Base-by-base conservation (phyloP, 2,797 vertebrate genomes). In the Anguilla anguilla region DNA sequence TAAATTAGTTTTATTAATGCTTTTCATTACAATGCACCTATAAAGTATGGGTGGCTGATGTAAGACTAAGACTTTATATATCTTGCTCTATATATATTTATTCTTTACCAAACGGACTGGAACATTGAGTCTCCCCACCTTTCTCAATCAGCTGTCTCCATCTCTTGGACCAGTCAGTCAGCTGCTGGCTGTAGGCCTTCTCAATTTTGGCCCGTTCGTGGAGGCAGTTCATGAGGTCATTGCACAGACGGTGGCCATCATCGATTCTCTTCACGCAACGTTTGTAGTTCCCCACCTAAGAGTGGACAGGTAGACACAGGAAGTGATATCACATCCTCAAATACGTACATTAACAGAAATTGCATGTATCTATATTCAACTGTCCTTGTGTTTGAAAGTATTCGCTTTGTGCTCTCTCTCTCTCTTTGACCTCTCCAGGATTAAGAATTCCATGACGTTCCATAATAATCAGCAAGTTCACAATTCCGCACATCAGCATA, bases 141-240 rank as follows among this genome's bases (percentile, higher is more conserved):
- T 97, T 99, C 90, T 99, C 98, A 0, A 99, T 95, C 91, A 99
- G 96, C 95, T 98, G 98, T 88, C 96, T 98, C 98, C 98, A 99
- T 94, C 98, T 94, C 94, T 98, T 99, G 92, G 98, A 97, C 98
- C 98, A 99, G 91, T 99, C 98, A 0, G 97, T 98, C 93, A 99
- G 97, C 92, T 99, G 98, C 96, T 99, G 98, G 2, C 96, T 94
- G 0, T 99, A 99, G 10, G 97, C 95, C 93, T 99, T 99, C 95
- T 99, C 98, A 0, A 99, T 99, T 95, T 99, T 99, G 94, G 98
- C 97, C 64, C 98, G 95, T 92, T 99, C 98, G n/a, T 99, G 98
- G 92, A 99, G 95, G 64, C 98, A 99, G 96, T 92, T 98, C 98
- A 99, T 99, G 90, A 99, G 94, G 93, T 99, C 98, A 0, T 98